Base-by-base conservation (phyloP, 2,888 invertebrate species). In the Drosophila birchii region DNA sequence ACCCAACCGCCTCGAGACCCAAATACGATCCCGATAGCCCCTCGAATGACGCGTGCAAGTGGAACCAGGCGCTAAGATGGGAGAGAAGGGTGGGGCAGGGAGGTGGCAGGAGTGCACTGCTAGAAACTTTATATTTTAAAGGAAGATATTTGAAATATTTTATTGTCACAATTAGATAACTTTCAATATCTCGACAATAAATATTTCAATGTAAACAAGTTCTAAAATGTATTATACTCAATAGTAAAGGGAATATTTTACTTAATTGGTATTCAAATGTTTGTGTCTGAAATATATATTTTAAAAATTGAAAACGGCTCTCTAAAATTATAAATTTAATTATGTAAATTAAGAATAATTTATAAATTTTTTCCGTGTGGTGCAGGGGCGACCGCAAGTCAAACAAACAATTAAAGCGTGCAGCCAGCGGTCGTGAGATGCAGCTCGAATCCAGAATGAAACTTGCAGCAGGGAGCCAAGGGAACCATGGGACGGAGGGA, bases 351-450 rank as follows among this genome's bases (percentile, higher is more conserved):
- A 2, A 32, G 9, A 11, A 11, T 26, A n/a, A n/a, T n/a, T n/a
- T 34, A 29, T 51, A 11, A 0, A 12, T 53, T 61, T 43, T 51
- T 29, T 11, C 68, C 11, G 45, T n/a, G 68, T 36, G 38, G n/a
- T 64, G 56, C 63, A 75, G 69, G 47, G 71, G 63, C 68, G 81
- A 77, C 77, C 79, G 59, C 84, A 78, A 87, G 86, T 82, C 86
- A 89, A 89, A 89, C 80, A 87, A 89, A 89, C 86, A 87, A 89
- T 89, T 89, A 85, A 87, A 87, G 87, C 85, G 74, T 75, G 78
- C 68, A 55, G 60, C 68, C 66, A 51, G 54, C 63, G 68, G 69
- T 39, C 47, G 71, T 70, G 55, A 73, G 80, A 74, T 74, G 71
- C 83, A 76, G 74, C 72, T 66, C 72, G 74, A 73, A 57, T 55